Conservation (phyloP, 2,113 vertebrate species). For the Arvicanthis niloticus region DNA sequence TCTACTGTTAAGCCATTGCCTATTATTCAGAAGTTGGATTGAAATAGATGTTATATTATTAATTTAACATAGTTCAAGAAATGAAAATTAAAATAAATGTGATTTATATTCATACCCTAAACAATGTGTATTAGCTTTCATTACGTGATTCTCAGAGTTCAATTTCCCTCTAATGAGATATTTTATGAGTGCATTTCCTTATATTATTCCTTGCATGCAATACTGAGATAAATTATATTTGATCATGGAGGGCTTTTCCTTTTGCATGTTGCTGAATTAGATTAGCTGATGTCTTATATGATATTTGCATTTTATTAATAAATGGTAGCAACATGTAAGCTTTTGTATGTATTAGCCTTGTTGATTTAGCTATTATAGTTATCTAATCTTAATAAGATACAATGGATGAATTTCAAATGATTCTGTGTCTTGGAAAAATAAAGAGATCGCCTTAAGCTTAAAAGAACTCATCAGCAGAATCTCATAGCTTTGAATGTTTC, state of each 20-base stretch:
- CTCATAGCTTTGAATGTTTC: not conserved
- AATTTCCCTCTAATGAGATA: conserved; percentile 26
- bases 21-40: not conserved
- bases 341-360: not conserved
- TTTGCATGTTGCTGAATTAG: not conserved
- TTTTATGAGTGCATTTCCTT: conserved; percentile 10
- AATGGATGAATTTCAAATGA: not conserved
- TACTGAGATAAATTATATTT: conserved; percentile 12
- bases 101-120: conserved; percentile 26
- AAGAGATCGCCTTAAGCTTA: not conserved
- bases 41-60: conserved; percentile 1
- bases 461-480: not conserved
- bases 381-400: not conserved
- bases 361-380: not conserved
- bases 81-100: conserved; percentile 39
- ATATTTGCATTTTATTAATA: not conserved
- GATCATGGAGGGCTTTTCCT: not conserved
- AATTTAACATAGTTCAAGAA: conserved; percentile 13
- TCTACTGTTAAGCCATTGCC: not conserved
- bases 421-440: not conserved
- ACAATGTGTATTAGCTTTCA: conserved; percentile 21
- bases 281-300: not conserved
- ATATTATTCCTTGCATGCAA: not conserved
- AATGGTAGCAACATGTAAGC: not conserved
- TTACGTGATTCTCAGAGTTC: conserved; percentile 41